Evolutionary conservation across 2,113 vertebrate genomes (phyloP).

Genomic region (Clupea harengus): DNA sequence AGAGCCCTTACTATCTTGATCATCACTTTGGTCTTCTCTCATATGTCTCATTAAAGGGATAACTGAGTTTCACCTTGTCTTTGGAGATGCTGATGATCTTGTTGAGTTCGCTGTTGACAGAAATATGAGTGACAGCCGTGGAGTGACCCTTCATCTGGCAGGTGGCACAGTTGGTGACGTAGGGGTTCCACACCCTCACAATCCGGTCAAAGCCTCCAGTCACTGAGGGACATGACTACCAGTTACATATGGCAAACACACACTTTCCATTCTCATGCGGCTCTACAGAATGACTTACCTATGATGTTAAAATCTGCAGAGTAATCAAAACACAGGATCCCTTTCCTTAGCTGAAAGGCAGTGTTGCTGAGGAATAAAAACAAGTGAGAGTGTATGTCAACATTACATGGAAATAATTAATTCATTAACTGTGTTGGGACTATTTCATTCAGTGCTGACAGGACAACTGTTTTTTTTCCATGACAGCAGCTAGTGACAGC

Average conservation of each 20-base stretch:
- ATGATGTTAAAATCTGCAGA: slow-evolving; percentile 62
- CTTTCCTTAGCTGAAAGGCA: slow-evolving; percentile 58
- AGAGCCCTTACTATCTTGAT: neutral
- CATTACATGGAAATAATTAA: neutral
- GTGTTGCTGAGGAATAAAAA: slow-evolving; percentile 25
- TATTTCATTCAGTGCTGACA: too few relatives aligned
- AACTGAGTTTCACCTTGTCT: slow-evolving; percentile 46
- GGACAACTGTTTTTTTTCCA: too few relatives aligned
- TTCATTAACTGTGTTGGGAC: too few relatives aligned
- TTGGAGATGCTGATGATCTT: slow-evolving; percentile 54
- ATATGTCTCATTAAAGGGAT: neutral
- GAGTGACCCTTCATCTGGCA: slow-evolving; percentile 48
- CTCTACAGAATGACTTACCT: slow-evolving; percentile 41
- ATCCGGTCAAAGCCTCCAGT: slow-evolving; percentile 48
- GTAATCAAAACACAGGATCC: slow-evolving; percentile 66
- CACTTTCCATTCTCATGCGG: neutral
- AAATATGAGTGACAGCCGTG: slow-evolving; percentile 42
- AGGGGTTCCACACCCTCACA: slow-evolving; percentile 51
- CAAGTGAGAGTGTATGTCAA: neutral
- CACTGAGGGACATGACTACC: slow-evolving; percentile 32
- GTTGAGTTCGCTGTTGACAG: slow-evolving; percentile 38
- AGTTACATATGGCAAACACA: neutral
- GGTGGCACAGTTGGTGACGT: slow-evolving; percentile 43
- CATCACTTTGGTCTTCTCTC: neutral
- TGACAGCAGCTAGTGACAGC: too few relatives aligned